These are phyloP conservation scores for Thamnaconus septentrionalis DNA, from an alignment of 2,113 vertebrate genomes.

Conservation along the genomic window DNA sequence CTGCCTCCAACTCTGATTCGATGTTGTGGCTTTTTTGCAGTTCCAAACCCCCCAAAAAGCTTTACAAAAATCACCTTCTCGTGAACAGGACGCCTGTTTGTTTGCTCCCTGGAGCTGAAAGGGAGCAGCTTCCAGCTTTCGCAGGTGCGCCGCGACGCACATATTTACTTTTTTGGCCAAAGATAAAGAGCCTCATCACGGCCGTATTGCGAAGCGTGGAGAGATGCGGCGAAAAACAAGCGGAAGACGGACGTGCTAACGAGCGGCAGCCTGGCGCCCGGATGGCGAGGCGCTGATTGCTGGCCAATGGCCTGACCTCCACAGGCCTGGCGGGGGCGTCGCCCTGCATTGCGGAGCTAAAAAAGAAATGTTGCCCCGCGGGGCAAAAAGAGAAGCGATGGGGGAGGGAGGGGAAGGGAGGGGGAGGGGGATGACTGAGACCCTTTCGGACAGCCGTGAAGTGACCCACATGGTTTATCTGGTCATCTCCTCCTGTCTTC, in stretches of 20 bases:
- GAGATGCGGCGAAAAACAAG: constrained; percentile 70
- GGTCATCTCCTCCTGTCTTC: constrained; percentile 63
- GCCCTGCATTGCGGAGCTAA: constrained; percentile 32
- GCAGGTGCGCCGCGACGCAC: not conserved
- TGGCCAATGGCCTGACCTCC: constrained; percentile 41
- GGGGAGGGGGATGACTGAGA: constrained; percentile 54
- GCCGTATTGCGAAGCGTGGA: constrained; percentile 65
- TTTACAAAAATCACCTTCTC: too few relatives aligned
- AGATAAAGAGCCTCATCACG: constrained; percentile 25
- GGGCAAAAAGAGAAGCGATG: too few relatives aligned
- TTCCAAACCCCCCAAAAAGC: too few relatives aligned
- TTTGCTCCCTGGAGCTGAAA: not conserved
- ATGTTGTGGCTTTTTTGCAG: too few relatives aligned
- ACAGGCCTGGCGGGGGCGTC: constrained; percentile 45
- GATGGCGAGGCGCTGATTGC: constrained; percentile 73
- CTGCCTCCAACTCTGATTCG: too few relatives aligned
- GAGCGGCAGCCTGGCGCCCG: constrained; percentile 54
- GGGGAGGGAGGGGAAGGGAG: not conserved
- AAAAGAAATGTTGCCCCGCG: not conserved
- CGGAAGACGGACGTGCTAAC: constrained; percentile 59
- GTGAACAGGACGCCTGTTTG: not conserved
- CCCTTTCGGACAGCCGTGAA: constrained; percentile 62
- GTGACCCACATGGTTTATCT: constrained; percentile 66
- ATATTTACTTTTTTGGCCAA: constrained; percentile 15
- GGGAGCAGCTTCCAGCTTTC: not conserved